phyloP scores from a whole-genome alignment of 1,140 invertebrate genomes.

The Cecropterus lyciades region DNA sequence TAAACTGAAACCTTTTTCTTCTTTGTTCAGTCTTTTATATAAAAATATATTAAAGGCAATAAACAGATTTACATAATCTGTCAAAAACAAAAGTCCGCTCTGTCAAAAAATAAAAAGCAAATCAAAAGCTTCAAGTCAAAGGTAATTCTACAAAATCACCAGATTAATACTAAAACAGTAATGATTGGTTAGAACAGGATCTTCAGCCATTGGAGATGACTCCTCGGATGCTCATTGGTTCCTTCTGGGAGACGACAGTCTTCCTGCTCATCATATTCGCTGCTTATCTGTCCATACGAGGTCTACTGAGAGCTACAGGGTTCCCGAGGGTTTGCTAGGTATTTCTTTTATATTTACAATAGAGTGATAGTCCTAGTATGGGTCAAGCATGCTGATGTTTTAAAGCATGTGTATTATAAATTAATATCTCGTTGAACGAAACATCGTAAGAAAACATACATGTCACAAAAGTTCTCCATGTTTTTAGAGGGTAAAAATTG shows the following conservation, averaged over 20 bases:
- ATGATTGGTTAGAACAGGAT: neutral
- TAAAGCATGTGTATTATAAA: no score
- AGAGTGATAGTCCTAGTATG: no score
- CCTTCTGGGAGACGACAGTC: slow-evolving; percentile 55
- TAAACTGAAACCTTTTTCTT: no score
- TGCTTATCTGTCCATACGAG: slow-evolving; percentile 48
- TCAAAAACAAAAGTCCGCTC: neutral
- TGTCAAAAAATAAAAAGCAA: neutral
- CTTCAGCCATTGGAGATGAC: slow-evolving; percentile 23
- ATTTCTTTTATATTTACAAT: neutral
- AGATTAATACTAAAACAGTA: neutral
- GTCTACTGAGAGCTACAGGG: slow-evolving; percentile 49
- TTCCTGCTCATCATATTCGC: slow-evolving; percentile 55
- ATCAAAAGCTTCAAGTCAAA: no score
- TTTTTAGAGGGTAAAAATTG: no score
- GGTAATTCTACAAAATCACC: neutral
- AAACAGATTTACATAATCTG: neutral
- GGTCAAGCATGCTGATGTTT: no score
- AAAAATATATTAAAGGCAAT: neutral
- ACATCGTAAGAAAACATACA: no score
- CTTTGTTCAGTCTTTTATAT: neutral
- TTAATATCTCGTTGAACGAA: no score
- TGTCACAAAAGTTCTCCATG: no score
- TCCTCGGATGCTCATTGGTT: slow-evolving; percentile 26
- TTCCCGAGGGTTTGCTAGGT: slow-evolving; percentile 41